Base-by-base conservation (phyloP, 2,888 invertebrate species). In the Trisateles emortualis region DNA sequence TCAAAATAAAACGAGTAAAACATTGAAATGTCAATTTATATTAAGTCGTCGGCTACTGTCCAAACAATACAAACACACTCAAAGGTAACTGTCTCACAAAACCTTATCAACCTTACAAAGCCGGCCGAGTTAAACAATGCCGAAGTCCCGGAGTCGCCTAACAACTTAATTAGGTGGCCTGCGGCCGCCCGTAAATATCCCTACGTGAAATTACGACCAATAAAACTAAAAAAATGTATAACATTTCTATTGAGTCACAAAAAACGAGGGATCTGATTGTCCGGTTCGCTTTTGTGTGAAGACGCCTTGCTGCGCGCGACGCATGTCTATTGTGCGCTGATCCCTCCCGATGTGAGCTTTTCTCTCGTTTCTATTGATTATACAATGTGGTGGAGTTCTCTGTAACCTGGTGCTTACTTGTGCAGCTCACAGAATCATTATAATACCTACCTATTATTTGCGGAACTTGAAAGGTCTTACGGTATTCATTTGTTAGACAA, bases 81-180 rank as follows among this genome's bases (percentile, higher is more conserved):
- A 74, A 71, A 76, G 62, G 74, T 77, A 80, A 81, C 77, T 72
- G 74, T 74, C 60, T 74, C 68, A 78, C 79, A 79, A 81, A 86
- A 79, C 80, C 80, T 86, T 88, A 90, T 89, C 86, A 72, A 1
- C 65, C 61, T 78, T 83, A 87, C 85, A 87, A 86, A 82, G 80
- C 78, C 81, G 79, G 66, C 78, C 75, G 79, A 79, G 81, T 86
- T 86, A 86, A 91, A 92, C 91, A 91, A 92, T 88, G 81, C 84
- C 78, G 79, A 83, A 82, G 81, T 78, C 79, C 76, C 79, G 66
- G 77, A 86, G 86, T 87, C 85, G 68, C 84, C 88, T 91, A 92
- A 92, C 92, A 92, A 91, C 92, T 92, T 92, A 92, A 92, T 92
- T 92, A 92, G 88, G 86, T 85, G 89, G 86, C 86, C 90, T 84